phyloP scores from a whole-genome alignment of 2,113 vertebrate genomes.

The Coptodon rendalli region DNA sequence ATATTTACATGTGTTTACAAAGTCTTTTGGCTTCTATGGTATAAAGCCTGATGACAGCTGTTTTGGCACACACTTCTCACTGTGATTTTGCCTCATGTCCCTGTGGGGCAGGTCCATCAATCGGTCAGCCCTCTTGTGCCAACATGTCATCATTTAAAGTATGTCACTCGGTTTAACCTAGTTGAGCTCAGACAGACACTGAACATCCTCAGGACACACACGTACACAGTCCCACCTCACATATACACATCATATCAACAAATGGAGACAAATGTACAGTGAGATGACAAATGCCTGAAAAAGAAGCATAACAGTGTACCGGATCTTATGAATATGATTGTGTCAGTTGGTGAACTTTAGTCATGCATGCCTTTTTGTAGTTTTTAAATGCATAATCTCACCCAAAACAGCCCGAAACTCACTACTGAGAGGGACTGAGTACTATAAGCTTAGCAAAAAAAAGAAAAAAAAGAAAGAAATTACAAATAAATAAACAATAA shows the following conservation, averaged over 20 bases:
- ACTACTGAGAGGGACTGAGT: neutral
- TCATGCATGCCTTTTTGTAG: neutral
- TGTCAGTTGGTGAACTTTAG: neutral
- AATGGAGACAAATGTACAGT: neutral
- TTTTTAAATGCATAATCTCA: neutral
- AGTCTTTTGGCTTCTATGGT: neutral
- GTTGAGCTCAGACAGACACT: conserved; percentile 19
- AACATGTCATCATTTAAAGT: conserved; percentile 24
- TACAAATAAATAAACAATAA: neutral
- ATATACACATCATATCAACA: neutral
- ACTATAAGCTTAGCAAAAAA: neutral
- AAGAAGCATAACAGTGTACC: neutral
- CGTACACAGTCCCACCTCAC: neutral
- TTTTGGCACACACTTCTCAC: neutral
- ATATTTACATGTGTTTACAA: neutral
- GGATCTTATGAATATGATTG: neutral
- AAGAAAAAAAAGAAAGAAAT: neutral
- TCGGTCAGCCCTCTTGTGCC: conserved; percentile 14
- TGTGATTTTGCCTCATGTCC: neutral
- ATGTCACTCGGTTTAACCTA: conserved; percentile 27
- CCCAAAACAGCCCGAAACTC: neutral
- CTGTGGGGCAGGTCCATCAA: neutral
- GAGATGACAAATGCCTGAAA: neutral
- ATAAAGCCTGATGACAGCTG: neutral
- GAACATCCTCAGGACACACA: conserved; percentile 12